Percentiles rank a stretch among this genome's conserved stretches.
Evolutionary conservation across 2,113 vertebrate species (phyloP).

Genomic region (Dasyornis broadbenti): DNA sequence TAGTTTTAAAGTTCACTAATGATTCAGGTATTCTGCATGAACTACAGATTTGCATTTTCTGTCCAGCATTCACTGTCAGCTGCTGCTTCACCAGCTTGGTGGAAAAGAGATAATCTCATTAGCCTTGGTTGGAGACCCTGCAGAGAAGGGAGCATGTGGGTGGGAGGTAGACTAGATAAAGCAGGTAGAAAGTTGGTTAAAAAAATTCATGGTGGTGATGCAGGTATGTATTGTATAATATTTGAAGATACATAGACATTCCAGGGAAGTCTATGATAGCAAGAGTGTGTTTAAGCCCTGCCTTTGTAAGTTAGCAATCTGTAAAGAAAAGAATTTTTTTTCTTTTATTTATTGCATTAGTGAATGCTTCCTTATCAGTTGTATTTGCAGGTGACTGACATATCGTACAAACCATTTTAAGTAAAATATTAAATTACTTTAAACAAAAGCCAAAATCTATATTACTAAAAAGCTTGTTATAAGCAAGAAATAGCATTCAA

Average conservation of each 20-base stretch:
- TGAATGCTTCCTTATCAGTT: not conserved
- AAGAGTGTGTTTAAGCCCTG: not conserved
- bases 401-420: not conserved
- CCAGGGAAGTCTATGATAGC: not conserved
- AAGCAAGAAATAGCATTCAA: not conserved
- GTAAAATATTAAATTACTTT: not conserved
- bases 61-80: conserved; percentile 44
- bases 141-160: not conserved
- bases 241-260: not conserved
- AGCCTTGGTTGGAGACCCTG: conserved; percentile 38
- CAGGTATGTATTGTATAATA: not conserved
- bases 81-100: conserved; percentile 4
- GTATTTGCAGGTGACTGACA: not conserved
- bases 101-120: conserved; percentile 42
- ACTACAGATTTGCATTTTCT: conserved; percentile 52
- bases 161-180: not conserved
- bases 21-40: conserved; percentile 57
- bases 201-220: not conserved
- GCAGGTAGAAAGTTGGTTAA: not conserved
- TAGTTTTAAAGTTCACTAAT: conserved; percentile 67
- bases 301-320: not conserved
- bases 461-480: not conserved
- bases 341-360: not conserved
- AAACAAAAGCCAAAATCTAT: not conserved
- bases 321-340: not conserved